A percentile compares a stretch with the other conserved stretches of the same genome.
Conservation (phyloP, 2,888 invertebrate genomes). For the Trachelus iudaicus region DNA sequence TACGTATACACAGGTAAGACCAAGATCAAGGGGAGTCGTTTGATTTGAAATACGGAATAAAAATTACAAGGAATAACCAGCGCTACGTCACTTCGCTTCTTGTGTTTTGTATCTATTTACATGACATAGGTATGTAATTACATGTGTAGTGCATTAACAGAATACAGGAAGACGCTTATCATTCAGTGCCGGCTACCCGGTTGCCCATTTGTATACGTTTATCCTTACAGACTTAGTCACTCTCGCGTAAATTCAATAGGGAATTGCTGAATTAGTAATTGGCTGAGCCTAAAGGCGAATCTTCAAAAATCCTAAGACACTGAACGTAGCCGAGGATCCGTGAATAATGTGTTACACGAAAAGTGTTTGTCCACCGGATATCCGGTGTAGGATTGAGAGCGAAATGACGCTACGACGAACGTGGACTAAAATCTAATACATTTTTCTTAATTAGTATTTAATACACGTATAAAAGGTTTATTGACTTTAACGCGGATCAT, state of each 20-base stretch:
- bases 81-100: background rate
- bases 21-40: background rate
- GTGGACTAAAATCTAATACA: background rate
- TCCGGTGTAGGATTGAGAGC: background rate
- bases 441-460: background rate
- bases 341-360: background rate
- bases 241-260: background rate
- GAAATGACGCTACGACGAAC: background rate
- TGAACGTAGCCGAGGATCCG: background rate
- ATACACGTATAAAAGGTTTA: background rate
- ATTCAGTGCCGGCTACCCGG: background rate
- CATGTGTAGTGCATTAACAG: background rate
- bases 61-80: background rate
- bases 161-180: background rate
- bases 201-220: background rate
- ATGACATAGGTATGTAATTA: background rate
- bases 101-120: background rate
- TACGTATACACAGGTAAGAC: background rate
- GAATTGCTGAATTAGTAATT: background rate
- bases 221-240: background rate
- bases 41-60: background rate
- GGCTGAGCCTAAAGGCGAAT: background rate
- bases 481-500: background rate
- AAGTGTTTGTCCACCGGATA: background rate
- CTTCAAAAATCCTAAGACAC: background rate